phyloP scores from a whole-genome alignment of 2,888 invertebrate genomes.

The Zygogramma bicolorata region DNA sequence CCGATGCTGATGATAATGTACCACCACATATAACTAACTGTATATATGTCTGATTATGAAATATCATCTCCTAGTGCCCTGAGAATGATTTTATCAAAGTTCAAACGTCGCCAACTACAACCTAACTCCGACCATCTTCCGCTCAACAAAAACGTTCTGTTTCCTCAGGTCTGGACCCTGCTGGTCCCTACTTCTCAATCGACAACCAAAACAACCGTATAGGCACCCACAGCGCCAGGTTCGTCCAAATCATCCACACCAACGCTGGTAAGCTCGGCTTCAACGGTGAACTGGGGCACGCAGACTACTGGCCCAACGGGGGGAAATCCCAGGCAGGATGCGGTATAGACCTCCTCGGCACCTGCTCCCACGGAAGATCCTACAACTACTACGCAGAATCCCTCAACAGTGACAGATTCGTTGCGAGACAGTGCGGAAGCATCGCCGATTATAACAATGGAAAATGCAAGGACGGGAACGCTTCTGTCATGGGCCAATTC shows the following conservation, averaged over 20 bases:
- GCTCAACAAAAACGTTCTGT: too few relatives aligned
- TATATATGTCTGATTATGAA: too few relatives aligned
- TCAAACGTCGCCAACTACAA: too few relatives aligned
- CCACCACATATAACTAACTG: too few relatives aligned
- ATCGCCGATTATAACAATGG: constrained; percentile 22
- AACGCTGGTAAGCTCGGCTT: constrained; percentile 45
- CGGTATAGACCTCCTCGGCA: constrained; percentile 51
- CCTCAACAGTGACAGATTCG: constrained; percentile 47
- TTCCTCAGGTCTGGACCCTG: constrained; percentile 60
- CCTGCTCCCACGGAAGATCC: constrained; percentile 66
- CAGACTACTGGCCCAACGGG: constrained; percentile 61
- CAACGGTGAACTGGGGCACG: constrained; percentile 54
- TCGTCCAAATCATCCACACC: constrained; percentile 62
- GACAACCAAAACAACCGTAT: constrained; percentile 53
- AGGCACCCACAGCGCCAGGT: constrained; percentile 57
- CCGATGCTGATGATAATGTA: too few relatives aligned
- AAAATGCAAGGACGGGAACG: constrained; percentile 28
- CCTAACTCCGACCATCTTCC: too few relatives aligned
- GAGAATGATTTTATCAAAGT: too few relatives aligned
- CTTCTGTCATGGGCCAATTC: constrained; percentile 45
- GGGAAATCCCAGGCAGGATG: constrained; percentile 60
- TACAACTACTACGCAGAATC: constrained; percentile 66
- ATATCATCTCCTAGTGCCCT: too few relatives aligned
- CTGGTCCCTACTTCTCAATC: constrained; percentile 54
- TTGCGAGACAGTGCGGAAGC: constrained; percentile 28